A percentile compares a stretch with the other conserved stretches of the same genome.
phyloP scores from a whole-genome alignment of 1,140 invertebrate genomes.

The Helicoverpa zea region DNA sequence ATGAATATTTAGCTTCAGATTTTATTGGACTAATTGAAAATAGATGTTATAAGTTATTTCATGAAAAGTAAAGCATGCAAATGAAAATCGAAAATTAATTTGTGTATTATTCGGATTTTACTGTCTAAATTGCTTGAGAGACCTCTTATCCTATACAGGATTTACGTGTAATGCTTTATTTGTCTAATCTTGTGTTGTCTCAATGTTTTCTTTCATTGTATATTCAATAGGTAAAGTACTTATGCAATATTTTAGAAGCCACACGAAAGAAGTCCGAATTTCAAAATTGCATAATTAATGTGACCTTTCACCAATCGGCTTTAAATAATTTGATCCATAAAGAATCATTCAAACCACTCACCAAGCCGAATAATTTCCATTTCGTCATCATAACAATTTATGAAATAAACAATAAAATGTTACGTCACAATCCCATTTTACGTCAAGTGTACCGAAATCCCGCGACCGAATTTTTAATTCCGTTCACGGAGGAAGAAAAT shows the following conservation, averaged over 20 bases:
- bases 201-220: too few species aligned
- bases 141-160: too few species aligned
- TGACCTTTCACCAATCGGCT: not conserved
- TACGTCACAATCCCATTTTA: not conserved
- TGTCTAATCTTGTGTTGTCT: too few species aligned
- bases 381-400: not conserved
- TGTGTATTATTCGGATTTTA: too few species aligned
- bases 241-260: not conserved
- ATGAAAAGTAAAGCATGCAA: too few species aligned
- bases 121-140: too few species aligned
- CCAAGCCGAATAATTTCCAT: not conserved
- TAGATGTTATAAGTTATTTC: too few species aligned
- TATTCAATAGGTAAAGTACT: too few species aligned
- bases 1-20: too few species aligned
- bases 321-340: not conserved
- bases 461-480: not conserved
- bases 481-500: not conserved
- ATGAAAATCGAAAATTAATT: too few species aligned
- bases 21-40: too few species aligned
- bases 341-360: not conserved
- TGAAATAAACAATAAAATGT: constrained; percentile 9
- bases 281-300: not conserved
- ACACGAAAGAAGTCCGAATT: not conserved
- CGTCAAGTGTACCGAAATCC: not conserved
- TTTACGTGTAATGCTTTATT: too few species aligned